Evolutionary conservation across 2,888 invertebrate species (phyloP), one percentile per base, ranked within the genome.

Genomic region (Tanytarsus gracilentus): DNA sequence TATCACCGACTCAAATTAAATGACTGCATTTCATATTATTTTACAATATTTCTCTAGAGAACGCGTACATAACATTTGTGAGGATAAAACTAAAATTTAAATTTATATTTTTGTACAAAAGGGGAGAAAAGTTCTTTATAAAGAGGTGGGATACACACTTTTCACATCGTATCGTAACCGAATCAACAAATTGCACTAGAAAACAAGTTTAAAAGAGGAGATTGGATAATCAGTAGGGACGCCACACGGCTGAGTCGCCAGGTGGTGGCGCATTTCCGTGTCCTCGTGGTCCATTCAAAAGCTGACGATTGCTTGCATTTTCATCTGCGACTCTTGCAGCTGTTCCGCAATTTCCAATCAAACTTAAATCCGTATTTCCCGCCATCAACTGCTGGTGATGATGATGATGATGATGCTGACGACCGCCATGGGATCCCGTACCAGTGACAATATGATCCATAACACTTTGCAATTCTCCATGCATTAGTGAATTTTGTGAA

Each of bases 381-480:
- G 76, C 69, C 77, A 78, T 77, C 51, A 77, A 75, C 62, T 78
- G 72, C 18, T 72, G 72, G 65, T 77, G 76, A 64, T 74, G 73
- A 11, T 73, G 67, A 1, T 77, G 77, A 64, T 77, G 77, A 44
- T 64, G 64, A 62, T 77, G 72, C 58, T 77, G 77, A 61, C 78
- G 79, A 48, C 78, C 79, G 48, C 81, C 84, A 30, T 60, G 49
- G 11, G 50, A 29, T 33, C 60, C 60, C 8, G 60, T 60, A n/a
- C 60, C 60, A 55, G 82, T 82, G 55, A 83, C 83, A 61, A 85
- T 80, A 69, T 85, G 85, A 71, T 86, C 85, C 85, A 85, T 85
- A 66, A 85, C 85, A 39, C 82, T 83, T 71, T 85, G 85, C 62
- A 85, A 70, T 68, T 85, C 85, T 61, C 84, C 85, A 64, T 85